Evolutionary conservation across 2,797 vertebrate genomes (phyloP), one percentile per base, ranked within the genome.

Genomic region (Hemibagrus guttatus): DNA sequence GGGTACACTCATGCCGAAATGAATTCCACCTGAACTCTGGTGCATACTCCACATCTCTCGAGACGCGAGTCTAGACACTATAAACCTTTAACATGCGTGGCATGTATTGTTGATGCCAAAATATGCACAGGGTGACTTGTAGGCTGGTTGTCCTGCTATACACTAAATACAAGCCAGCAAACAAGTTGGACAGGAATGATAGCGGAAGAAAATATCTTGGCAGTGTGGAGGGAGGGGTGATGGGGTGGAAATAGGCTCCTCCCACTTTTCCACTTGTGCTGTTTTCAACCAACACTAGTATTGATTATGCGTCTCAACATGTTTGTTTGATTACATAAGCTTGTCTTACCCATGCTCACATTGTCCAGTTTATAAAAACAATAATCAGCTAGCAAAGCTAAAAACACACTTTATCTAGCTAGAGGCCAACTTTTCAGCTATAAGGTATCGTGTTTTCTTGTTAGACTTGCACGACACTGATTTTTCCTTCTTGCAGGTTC

Each of bases 61-160:
- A 74, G 35, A 61, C n/a, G 9, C 0, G 23, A 46, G 83, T 84
- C 83, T 84, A 84, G 83, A 86, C 83, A 74, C 56, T 23, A 12
- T 71, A 71, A 81, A 61, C 52, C 39, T 81, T 59, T 46, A 68
- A 72, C 64, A 59, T 35, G 66, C 79, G 74, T 39, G 68, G 49
- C 68, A 54, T 84, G 83, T 75, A 49, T 76, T 64, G 42, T 35
- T 63, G 72, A 49, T 42, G 71, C 23, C 59, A 82, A 52, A 74
- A 74, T 56, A 85, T 75, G 26, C 69, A 28, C 82, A 84, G 52
- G 82, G 42, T 58, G 66, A 83, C 49, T 35, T 54, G 46, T 56
- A 28, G 19, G 17, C 49, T 78, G 16, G 81, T 56, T 83, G 71
- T 39, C 16, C 26, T 58, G 21, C 68, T 84, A 28, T 74, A 75